Base-by-base conservation (phyloP, 2,113 vertebrate species). In the Equus przewalskii region DNA sequence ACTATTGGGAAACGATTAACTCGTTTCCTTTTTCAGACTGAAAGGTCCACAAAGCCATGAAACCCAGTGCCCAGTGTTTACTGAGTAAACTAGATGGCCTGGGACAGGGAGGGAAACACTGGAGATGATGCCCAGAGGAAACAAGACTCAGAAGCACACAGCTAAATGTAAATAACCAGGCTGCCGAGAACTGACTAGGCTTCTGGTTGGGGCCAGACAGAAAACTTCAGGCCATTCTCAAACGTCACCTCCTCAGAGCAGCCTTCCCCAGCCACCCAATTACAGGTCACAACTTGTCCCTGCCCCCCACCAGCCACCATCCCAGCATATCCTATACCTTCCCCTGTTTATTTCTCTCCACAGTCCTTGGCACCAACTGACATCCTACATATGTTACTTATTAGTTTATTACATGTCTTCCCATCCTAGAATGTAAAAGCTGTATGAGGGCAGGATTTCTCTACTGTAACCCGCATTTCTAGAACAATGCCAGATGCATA, bases 191-290 rank as follows among this genome's bases (percentile, higher is more conserved):
- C 36, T 30, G 16, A 30, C 22, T 28, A 65, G n/a, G 22, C 26
- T 21, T 78, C 86, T 56, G 46, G 30, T 5, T 86, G 62, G 41
- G 49, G 24, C 24, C 89, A 91, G 22, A 75, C 13, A 36, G 65
- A 92, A 91, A 86, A n/a, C 4, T 36, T 91, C 14, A 28, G 51
- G 49, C 54, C 49, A 36, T 60, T 67, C 8, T 28, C 51, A 44
- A 88, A 69, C n/a, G 24, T 69, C 78, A 26, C 82, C 67, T 73
- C 64, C 51, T 72, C 94, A 72, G 24, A 64, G 15, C 11, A 70
- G 49, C 22, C 73, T 85, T 69, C 46, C 36, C 3, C 22, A 6
- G 93, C 28, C 33, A 41, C 41, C 60, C 7, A 26, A 19, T 69
- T 62, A 85, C 12, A 72, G 79, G 26, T 49, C 49, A 33, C 49